phyloP scores from a whole-genome alignment of 2,888 invertebrate genomes.

The Erpobdella octoculata region DNA sequence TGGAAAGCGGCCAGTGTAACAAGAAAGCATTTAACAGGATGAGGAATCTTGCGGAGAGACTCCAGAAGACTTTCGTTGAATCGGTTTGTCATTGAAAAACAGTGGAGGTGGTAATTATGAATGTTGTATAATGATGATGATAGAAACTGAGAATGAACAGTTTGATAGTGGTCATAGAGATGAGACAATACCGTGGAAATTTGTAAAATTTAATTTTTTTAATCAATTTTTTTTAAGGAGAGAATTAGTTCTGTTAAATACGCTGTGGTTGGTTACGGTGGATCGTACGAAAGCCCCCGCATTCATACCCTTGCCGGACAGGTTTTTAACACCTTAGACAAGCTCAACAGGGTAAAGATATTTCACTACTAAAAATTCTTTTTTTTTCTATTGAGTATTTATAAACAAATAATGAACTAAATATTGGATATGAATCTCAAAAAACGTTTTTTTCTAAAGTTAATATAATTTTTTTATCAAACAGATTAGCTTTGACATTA shows the following conservation, averaged over 20 bases:
- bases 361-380: no score
- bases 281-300: conserved; percentile 61
- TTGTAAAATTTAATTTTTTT: no score
- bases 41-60: conserved; percentile 40
- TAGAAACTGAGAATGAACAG: no score
- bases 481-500: conserved; percentile 26
- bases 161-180: no score
- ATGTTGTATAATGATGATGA: no score
- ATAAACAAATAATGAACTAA: no score
- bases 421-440: no score
- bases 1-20: conserved; percentile 79
- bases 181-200: no score
- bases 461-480: background rate
- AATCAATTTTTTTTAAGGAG: no score
- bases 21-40: conserved; percentile 57
- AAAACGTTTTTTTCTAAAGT: background rate
- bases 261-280: conserved; percentile 67
- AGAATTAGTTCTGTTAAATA: conserved; percentile 59
- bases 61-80: conserved; percentile 42
- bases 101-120: no score
- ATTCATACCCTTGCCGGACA: conserved; percentile 59
- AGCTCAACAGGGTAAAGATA: conserved; percentile 31
- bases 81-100: no score
- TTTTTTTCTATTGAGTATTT: no score
- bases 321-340: conserved; percentile 40